Conservation (phyloP, 2,797 vertebrate species). For the Anguilla obscura region DNA sequence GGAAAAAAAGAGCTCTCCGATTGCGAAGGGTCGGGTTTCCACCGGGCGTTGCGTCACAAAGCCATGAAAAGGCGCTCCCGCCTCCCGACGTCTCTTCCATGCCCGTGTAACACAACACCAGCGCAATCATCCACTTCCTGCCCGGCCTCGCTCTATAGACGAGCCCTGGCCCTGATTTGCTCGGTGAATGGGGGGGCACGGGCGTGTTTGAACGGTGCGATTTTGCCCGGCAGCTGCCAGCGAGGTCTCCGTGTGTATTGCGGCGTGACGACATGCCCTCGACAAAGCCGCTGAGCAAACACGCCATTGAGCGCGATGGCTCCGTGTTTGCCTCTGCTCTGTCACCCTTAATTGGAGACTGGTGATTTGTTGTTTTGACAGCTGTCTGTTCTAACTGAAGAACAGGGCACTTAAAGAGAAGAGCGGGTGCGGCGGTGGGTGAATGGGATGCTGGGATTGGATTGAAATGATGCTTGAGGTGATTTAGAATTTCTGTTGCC, state of each 20-base stretch:
- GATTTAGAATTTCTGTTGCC: not conserved
- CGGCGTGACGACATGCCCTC: not conserved
- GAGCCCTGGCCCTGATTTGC: slow-evolving; percentile 14
- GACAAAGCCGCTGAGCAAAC: not conserved
- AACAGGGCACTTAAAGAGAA: not conserved
- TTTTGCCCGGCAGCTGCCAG: not conserved
- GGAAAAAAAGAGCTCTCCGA: not conserved
- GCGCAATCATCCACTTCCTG: not conserved
- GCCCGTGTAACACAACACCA: not conserved
- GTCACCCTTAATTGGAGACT: slow-evolving; percentile 7
- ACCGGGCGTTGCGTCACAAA: not conserved
- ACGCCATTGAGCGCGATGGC: not conserved
- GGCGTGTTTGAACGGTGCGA: not conserved
- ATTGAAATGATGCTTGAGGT: not conserved
- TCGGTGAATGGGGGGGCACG: not conserved
- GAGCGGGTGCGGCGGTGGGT: not conserved
- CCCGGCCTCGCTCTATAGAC: not conserved
- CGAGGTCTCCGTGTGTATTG: not conserved
- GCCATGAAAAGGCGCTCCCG: not conserved
- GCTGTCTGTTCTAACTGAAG: not conserved
- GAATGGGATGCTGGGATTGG: not conserved
- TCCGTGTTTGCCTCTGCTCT: not conserved
- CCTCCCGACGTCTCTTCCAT: not conserved
- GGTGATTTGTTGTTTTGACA: slow-evolving; percentile 15
- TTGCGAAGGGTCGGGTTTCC: not conserved